phyloP scores from a whole-genome alignment of 2,113 vertebrate genomes.

The Tetrax tetrax region DNA sequence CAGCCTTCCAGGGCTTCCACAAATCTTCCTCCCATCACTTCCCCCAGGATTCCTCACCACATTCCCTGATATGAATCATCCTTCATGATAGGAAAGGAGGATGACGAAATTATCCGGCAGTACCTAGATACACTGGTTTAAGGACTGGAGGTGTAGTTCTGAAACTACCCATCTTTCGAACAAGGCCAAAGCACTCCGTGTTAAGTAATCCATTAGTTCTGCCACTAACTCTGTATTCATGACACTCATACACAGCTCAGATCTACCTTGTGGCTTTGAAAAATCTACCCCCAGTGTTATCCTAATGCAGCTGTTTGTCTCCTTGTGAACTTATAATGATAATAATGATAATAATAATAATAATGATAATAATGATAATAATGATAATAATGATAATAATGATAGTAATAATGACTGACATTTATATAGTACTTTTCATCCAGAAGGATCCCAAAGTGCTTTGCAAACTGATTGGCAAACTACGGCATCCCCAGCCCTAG shows the following conservation, averaged over 20 bases:
- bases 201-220: not conserved
- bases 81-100: not conserved
- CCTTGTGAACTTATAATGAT: conserved; percentile 8
- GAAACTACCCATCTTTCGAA: not conserved
- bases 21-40: not conserved
- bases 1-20: not conserved
- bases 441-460: conserved; percentile 31
- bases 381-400: conserved; percentile 20
- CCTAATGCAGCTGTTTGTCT: conserved; percentile 1
- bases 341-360: conserved; percentile 20
- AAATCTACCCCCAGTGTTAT: not conserved
- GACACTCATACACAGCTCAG: not conserved
- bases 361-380: conserved; percentile 48
- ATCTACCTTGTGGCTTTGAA: not conserved
- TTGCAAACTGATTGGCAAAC: conserved; percentile 40
- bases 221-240: not conserved
- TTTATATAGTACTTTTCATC: conserved; percentile 24
- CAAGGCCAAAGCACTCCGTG: not conserved
- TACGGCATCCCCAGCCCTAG: not conserved
- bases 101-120: not conserved
- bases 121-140: not conserved
- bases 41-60: not conserved
- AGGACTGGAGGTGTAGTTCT: not conserved
- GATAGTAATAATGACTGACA: conserved; percentile 58
- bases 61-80: not conserved